Conservation (phyloP, 2,888 invertebrate species). For the Sinotaia quadrata region DNA sequence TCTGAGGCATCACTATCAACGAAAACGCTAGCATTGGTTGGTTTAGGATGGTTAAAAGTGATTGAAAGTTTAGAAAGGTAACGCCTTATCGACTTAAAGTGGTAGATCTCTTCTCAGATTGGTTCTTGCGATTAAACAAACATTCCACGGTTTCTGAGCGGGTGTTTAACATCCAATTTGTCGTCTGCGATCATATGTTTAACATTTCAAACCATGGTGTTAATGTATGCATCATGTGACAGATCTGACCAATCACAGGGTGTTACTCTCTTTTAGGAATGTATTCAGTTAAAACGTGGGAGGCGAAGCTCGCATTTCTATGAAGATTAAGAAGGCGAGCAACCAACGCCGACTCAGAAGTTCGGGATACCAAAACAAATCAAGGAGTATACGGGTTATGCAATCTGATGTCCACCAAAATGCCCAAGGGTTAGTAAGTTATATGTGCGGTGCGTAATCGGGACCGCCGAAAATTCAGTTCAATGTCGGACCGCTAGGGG, state of each 20-base stretch:
- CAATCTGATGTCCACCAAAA: slow-evolving; percentile 23
- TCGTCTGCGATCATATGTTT: slow-evolving; percentile 42
- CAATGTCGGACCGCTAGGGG: slow-evolving; percentile 39
- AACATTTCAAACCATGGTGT: slow-evolving; percentile 48
- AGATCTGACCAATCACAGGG: slow-evolving; percentile 46
- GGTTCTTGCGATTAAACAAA: slow-evolving; percentile 39
- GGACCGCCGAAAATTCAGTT: slow-evolving; percentile 33
- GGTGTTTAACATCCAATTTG: slow-evolving; percentile 38
- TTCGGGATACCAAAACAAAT: neutral
- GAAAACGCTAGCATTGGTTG: no score
- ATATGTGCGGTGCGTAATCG: slow-evolving; percentile 17
- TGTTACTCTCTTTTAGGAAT: slow-evolving; percentile 45
- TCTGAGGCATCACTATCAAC: no score
- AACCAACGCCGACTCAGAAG: no score
- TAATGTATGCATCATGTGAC: slow-evolving; percentile 53
- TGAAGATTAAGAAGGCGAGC: no score
- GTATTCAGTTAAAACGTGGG: slow-evolving; percentile 52
- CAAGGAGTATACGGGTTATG: slow-evolving; percentile 22
- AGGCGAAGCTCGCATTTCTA: slow-evolving; percentile 42
- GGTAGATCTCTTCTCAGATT: slow-evolving; percentile 26
- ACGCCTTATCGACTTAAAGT: slow-evolving; percentile 16
- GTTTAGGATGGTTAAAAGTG: slow-evolving; percentile 17
- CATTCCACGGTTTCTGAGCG: slow-evolving; percentile 31
- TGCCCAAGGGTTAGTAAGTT: slow-evolving; percentile 14
- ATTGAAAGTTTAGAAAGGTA: slow-evolving; percentile 20